Percentiles rank a stretch among this genome's conserved stretches.
Evolutionary conservation across 1,140 invertebrate species (phyloP).

Genomic region (Agrypnia vestita): DNA sequence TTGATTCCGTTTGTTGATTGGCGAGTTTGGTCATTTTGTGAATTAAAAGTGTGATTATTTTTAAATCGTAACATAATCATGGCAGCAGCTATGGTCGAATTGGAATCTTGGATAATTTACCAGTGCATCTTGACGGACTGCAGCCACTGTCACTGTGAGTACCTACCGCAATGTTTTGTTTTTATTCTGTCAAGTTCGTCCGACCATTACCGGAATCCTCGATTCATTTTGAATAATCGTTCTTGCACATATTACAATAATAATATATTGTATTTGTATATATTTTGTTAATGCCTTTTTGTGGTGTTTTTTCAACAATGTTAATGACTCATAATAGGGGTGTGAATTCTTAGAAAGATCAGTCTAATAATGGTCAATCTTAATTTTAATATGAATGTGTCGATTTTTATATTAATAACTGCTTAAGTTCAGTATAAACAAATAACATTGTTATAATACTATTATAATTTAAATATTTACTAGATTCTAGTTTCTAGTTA

Average conservation of each 20-base stretch:
- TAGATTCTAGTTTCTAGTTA: too few relatives aligned
- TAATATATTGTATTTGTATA: neutral
- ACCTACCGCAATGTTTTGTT: slow-evolving; percentile 48
- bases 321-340: neutral
- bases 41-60: slow-evolving; percentile 35
- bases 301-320: neutral
- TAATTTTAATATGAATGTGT: too few relatives aligned
- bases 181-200: neutral
- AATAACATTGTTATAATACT: too few relatives aligned
- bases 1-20: slow-evolving; percentile 29
- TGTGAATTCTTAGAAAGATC: too few relatives aligned
- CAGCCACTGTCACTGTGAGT: slow-evolving; percentile 76
- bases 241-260: neutral
- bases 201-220: neutral
- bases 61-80: slow-evolving; percentile 62
- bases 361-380: too few relatives aligned
- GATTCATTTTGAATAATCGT: neutral
- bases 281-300: neutral
- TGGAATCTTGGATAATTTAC: slow-evolving; percentile 77
- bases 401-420: too few relatives aligned
- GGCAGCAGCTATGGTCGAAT: slow-evolving; percentile 74
- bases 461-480: too few relatives aligned
- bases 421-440: too few relatives aligned
- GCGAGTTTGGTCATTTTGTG: slow-evolving; percentile 7
- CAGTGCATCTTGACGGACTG: slow-evolving; percentile 77